These are phyloP conservation scores for Abscondita cerata DNA, from an alignment of 2,888 invertebrate species.

Conservation along the genomic window DNA sequence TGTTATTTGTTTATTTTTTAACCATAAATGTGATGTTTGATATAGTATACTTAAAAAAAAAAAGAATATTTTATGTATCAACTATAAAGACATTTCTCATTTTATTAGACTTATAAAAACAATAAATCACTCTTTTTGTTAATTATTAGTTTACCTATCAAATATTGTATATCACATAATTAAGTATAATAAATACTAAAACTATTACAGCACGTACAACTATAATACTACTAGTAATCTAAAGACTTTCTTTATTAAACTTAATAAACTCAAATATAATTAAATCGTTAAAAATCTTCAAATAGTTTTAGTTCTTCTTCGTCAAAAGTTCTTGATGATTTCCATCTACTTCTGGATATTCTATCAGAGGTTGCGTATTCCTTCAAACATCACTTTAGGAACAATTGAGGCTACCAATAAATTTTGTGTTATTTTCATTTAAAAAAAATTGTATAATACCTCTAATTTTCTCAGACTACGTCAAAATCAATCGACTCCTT, in stretches of 20 bases:
- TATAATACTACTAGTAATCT: constrained; percentile 4
- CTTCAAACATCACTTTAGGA: constrained; percentile 88
- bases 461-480: constrained; percentile 81
- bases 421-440: neutral
- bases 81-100: too few species aligned
- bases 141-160: constrained; percentile 4
- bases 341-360: constrained; percentile 94
- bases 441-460: constrained; percentile 63
- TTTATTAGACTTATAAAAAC: constrained; percentile 1
- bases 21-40: too few species aligned
- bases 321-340: constrained; percentile 78
- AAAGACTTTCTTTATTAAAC: too few species aligned
- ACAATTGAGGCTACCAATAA: constrained; percentile 80
- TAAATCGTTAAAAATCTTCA: constrained; percentile 79
- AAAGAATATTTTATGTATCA: too few species aligned
- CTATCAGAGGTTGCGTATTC: constrained; percentile 95
- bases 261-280: neutral
- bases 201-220: constrained; percentile 20
- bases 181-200: constrained; percentile 20
- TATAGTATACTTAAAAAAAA: too few species aligned
- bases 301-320: constrained; percentile 83
- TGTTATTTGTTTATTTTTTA: too few species aligned
- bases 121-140: neutral
- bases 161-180: constrained; percentile 20
- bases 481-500: constrained; percentile 92